These are phyloP conservation scores for Terrapene triunguis DNA, from an alignment of 2,113 vertebrate species.

Conservation along the genomic window DNA sequence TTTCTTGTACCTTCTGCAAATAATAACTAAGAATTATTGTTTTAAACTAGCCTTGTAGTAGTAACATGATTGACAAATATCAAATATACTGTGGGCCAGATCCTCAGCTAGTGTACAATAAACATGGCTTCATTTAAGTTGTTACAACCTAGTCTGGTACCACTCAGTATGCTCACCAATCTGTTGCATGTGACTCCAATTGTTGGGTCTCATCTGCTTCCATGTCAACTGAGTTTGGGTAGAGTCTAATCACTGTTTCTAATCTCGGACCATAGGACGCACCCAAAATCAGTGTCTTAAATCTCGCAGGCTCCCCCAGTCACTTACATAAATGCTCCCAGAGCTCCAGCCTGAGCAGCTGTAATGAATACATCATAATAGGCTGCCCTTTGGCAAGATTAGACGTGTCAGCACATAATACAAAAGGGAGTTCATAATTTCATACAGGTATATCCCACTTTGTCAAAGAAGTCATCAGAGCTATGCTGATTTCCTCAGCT, in stretches of 20 bases:
- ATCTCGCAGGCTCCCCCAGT: background rate
- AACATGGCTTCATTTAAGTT: background rate
- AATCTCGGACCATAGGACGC: background rate
- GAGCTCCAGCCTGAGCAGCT: background rate
- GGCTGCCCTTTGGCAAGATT: background rate
- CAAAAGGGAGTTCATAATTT: background rate
- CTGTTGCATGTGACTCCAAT: background rate
- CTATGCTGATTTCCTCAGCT: background rate
- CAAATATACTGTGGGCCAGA: background rate
- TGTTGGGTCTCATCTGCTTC: background rate
- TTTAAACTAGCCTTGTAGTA: background rate
- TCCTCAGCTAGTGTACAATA: background rate
- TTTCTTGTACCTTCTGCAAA: background rate
- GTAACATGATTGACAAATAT: background rate
- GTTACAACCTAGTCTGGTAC: background rate
- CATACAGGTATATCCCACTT: fast-evolving
- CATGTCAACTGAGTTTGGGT: background rate
- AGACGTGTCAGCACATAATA: background rate
- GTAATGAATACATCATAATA: background rate
- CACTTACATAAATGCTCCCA: background rate
- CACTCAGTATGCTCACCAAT: background rate
- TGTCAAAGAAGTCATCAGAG: background rate
- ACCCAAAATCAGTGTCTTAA: background rate
- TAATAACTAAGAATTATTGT: background rate
- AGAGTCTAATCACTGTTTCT: background rate